phyloP scores from a whole-genome alignment of 2,888 invertebrate species.

The Cerastoderma edule region DNA sequence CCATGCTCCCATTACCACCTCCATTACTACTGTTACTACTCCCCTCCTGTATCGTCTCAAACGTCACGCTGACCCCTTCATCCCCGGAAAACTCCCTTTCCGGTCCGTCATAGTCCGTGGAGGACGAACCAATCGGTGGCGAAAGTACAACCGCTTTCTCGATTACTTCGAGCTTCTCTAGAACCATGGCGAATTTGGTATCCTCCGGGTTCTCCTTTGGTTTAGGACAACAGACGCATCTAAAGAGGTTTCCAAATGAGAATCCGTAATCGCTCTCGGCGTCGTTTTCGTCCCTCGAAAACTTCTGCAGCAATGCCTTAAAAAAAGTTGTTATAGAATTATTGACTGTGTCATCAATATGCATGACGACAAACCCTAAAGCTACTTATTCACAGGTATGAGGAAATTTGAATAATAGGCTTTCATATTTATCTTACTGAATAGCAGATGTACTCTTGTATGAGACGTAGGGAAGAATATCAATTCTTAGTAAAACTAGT shows the following conservation, averaged over 20 bases:
- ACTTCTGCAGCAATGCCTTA: constrained; percentile 64
- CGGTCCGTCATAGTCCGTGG: constrained; percentile 9
- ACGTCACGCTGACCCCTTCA: constrained; percentile 48
- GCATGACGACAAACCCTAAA: too few relatives aligned
- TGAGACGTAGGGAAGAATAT: too few relatives aligned
- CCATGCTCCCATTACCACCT: not conserved
- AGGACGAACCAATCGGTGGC: constrained; percentile 3
- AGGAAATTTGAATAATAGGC: too few relatives aligned
- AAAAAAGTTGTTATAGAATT: not conserved
- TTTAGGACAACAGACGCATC: constrained; percentile 76
- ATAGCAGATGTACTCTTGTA: too few relatives aligned
- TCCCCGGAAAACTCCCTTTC: constrained; percentile 35
- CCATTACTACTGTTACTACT: not conserved
- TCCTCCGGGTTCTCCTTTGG: constrained; percentile 60
- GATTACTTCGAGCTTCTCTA: constrained; percentile 67
- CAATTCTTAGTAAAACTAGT: too few relatives aligned
- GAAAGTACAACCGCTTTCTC: constrained; percentile 44
- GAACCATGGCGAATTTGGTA: constrained; percentile 65
- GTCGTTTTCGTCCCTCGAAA: constrained; percentile 50
- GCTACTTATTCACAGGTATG: too few relatives aligned
- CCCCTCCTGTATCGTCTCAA: constrained; percentile 45
- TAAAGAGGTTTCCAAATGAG: constrained; percentile 75
- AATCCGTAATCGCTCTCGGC: constrained; percentile 73
- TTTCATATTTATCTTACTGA: too few relatives aligned
- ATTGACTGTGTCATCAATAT: too few relatives aligned